Base-by-base conservation (phyloP, 2,888 invertebrate species). In the Xanthostigma xanthostigma region DNA sequence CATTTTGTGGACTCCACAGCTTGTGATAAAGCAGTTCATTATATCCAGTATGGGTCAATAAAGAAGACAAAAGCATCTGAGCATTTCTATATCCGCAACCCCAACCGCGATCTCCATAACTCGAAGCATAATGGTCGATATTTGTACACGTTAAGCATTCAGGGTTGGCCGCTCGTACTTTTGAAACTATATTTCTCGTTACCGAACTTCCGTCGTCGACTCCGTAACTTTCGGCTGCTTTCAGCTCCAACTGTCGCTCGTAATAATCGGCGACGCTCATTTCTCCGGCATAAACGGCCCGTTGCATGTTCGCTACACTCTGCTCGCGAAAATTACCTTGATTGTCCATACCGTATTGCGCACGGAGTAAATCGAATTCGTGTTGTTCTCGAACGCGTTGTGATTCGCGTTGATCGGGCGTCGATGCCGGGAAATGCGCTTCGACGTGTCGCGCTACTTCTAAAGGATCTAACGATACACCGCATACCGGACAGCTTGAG, bases 1-100 rank as follows among this genome's bases (percentile, higher is more conserved):
- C 13, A 48, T 40, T 38, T 45, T 50, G 35, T 17, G 45, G 58
- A 9, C 55, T 46, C 66, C 59, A 50, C 58, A 66, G 39, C 55
- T 56, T 65, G 55, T 62, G 62, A 56, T 74, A 74, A 38, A 78
- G 66, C 52, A 76, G 68, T 55, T 78, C 78, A 50, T 78, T 74
- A 67, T 83, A 88, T 39, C 75, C 77, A 0, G 84, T 80, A 62
- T 83, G 77, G 53, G 68, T 74, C 49, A 84, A 70, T 44, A 92
- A 71, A 3, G 86, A 84, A 1, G 90, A 90, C n/a, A 92, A 73
- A 58, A 92, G 70, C 91, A 92, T 92, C 65, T 92, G 92, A 67
- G 88, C 80, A 68, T 92, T 91, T 58, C 92, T 72, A 63, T 91
- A 92, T 0, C 93, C 93, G 61, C 93, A 93, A 2, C 92, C 92